phyloP scores from a whole-genome alignment of 1,140 invertebrate species.

The Triops cancriformis region DNA sequence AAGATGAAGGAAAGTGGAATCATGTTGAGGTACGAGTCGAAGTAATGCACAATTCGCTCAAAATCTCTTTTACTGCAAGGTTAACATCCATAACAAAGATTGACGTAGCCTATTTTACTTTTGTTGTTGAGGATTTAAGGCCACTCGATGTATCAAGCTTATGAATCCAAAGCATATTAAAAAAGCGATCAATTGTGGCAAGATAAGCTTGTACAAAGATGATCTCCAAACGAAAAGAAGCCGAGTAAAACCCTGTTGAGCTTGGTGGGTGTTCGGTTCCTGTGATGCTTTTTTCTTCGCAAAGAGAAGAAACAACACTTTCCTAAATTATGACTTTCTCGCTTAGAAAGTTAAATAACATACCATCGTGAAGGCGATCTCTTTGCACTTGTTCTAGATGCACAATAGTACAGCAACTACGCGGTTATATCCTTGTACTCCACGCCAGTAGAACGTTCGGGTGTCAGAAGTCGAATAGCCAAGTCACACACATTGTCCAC shows the following conservation, averaged over 20 bases:
- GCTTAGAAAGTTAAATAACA: not conserved
- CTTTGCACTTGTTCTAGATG: too few relatives aligned
- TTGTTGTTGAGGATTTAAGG: slow-evolving; percentile 49
- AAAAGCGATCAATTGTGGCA: slow-evolving; percentile 58
- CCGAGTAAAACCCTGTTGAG: slow-evolving; percentile 50
- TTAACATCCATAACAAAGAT: slow-evolving; percentile 15
- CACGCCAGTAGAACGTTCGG: not conserved
- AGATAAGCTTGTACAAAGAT: slow-evolving; percentile 65
- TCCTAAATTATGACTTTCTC: not conserved
- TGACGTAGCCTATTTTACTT: slow-evolving; percentile 41
- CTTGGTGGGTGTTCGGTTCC: not conserved
- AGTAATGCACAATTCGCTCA: slow-evolving; percentile 65
- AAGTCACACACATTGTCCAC: not conserved
- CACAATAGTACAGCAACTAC: not conserved
- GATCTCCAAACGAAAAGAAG: slow-evolving; percentile 64
- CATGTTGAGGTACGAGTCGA: slow-evolving; percentile 63
- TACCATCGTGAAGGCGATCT: not conserved
- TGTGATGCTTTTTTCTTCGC: not conserved
- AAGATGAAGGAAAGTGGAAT: slow-evolving; percentile 79
- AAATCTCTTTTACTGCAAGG: slow-evolving; percentile 47
- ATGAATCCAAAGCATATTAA: slow-evolving; percentile 50
- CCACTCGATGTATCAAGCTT: slow-evolving; percentile 53
- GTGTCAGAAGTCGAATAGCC: not conserved
- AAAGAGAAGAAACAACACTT: not conserved
- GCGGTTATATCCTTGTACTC: not conserved